Percentiles rank a stretch among this genome's conserved stretches.
Evolutionary conservation across 1,140 invertebrate species (phyloP).

Genomic region (Chymomyza costata): DNA sequence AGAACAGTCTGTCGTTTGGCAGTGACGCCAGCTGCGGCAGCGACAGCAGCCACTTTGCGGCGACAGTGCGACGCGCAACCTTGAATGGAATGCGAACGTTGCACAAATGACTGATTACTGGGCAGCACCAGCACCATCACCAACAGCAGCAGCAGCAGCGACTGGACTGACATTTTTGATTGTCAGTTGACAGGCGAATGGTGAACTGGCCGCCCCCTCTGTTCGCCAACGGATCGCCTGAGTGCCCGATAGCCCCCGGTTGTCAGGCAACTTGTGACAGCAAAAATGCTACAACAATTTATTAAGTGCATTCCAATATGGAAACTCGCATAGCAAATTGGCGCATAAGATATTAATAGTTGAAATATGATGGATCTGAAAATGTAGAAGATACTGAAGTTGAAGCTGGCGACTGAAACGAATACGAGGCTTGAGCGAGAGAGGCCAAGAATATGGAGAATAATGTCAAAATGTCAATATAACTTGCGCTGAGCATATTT

Average conservation of each 20-base stretch:
- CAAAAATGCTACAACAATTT: constrained; percentile 39
- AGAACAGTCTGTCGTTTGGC: too few relatives aligned
- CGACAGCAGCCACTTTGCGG: constrained; percentile 33
- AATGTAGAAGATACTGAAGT: too few relatives aligned
- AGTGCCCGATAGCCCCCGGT: constrained; percentile 3
- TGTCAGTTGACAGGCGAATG: constrained; percentile 51
- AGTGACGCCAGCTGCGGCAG: constrained; percentile 4
- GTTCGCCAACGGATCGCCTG: neutral
- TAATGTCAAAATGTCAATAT: too few relatives aligned
- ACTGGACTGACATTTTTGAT: constrained; percentile 57
- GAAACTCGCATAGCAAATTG: constrained; percentile 13
- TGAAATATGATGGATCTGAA: too few relatives aligned
- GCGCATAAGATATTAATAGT: too few relatives aligned
- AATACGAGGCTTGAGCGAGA: too few relatives aligned
- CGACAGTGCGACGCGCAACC: constrained; percentile 59
- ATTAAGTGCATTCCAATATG: constrained; percentile 29
- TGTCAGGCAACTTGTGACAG: constrained; percentile 30
- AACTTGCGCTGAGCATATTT: too few relatives aligned
- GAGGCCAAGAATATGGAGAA: too few relatives aligned
- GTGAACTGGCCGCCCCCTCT: too few relatives aligned
- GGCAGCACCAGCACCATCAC: too few relatives aligned
- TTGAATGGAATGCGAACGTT: constrained; percentile 68
- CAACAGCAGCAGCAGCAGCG: constrained; percentile 2
- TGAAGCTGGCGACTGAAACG: too few relatives aligned
- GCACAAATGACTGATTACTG: constrained; percentile 54